These are phyloP conservation scores for Dasypolia templi DNA, from an alignment of 2,888 invertebrate genomes.

Conservation along the genomic window DNA sequence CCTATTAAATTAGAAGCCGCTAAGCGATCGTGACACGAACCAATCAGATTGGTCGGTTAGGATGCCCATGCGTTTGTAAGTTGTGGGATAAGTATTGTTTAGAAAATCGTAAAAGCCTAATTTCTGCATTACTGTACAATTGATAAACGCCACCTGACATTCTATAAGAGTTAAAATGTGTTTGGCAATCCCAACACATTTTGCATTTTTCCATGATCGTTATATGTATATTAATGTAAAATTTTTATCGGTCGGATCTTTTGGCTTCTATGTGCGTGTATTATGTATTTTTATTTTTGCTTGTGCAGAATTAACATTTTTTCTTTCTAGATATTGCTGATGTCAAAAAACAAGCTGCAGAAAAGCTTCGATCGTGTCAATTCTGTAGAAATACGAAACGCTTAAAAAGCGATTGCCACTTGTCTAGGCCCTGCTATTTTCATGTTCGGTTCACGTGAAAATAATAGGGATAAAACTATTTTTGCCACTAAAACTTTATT, in stretches of 20 bases:
- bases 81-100: constrained; percentile 17
- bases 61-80: constrained; percentile 47
- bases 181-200: too few relatives aligned
- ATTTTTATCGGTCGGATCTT: too few relatives aligned
- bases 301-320: too few relatives aligned
- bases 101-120: neutral
- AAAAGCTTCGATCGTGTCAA: neutral
- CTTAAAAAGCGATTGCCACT: neutral
- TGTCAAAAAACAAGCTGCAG: neutral
- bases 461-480: neutral
- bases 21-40: constrained; percentile 81
- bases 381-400: neutral
- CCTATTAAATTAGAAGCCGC: constrained; percentile 72
- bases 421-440: neutral
- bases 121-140: neutral
- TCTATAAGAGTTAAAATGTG: too few relatives aligned
- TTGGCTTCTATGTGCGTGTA: too few relatives aligned
- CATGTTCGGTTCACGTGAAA: neutral
- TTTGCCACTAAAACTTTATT: neutral
- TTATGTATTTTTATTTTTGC: too few relatives aligned
- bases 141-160: neutral
- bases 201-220: too few relatives aligned
- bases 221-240: too few relatives aligned
- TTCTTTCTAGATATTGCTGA: neutral
- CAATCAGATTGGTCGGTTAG: constrained; percentile 60